Evolutionary conservation across 2,113 vertebrate genomes (phyloP).

Genomic region (Typhlomys cinereus): DNA sequence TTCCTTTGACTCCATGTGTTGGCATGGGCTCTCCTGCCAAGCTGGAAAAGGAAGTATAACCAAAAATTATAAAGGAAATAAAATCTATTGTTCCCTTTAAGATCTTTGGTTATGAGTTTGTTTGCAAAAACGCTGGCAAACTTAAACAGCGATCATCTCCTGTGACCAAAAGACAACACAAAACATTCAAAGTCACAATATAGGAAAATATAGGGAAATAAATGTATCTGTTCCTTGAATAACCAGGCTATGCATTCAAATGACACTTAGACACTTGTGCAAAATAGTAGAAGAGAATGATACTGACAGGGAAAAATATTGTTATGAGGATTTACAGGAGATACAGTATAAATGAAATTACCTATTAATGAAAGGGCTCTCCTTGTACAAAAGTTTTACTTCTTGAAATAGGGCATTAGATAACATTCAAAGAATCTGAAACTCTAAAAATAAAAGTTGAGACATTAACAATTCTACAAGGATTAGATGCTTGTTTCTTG

Average conservation of each 20-base stretch:
- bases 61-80: no score
- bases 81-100: no score
- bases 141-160: no score
- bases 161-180: not conserved
- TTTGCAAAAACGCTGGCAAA: no score
- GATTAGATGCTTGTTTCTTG: not conserved
- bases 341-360: not conserved
- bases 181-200: not conserved
- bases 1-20: no score
- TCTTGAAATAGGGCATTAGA: not conserved
- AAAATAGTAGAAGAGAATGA: not conserved
- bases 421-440: not conserved
- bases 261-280: not conserved
- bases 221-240: not conserved
- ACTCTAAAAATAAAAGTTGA: constrained; percentile 32
- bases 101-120: no score
- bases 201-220: not conserved
- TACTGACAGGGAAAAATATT: not conserved
- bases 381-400: not conserved
- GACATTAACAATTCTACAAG: not conserved
- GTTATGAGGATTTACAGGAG: not conserved
- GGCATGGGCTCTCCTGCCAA: no score
- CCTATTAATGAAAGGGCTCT: not conserved
- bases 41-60: no score
- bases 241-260: not conserved